Conservation (phyloP, 2,113 vertebrate species). For the Misgurnus anguillicaudatus region DNA sequence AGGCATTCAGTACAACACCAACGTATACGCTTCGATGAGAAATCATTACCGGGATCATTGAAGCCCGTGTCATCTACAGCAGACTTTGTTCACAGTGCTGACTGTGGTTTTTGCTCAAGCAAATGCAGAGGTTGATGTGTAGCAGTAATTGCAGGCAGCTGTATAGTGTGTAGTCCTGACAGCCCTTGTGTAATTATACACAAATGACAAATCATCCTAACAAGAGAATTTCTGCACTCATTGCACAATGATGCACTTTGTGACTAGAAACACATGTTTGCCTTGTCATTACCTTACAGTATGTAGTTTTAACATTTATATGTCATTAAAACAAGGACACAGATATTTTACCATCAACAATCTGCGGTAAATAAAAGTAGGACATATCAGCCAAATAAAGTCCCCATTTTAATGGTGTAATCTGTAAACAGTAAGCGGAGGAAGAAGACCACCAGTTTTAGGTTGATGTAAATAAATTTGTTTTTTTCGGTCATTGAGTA, state of each 20-base stretch:
- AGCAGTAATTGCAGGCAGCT: conserved; percentile 43
- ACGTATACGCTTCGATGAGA: no score
- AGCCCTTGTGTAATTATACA: conserved; percentile 42
- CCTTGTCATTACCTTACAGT: neutral
- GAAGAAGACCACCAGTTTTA: no score
- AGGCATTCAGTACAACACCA: neutral
- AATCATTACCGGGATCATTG: neutral
- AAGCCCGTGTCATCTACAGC: neutral
- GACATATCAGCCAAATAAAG: no score
- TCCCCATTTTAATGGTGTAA: no score
- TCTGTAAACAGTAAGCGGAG: no score
- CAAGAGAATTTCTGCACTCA: neutral
- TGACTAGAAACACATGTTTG: neutral
- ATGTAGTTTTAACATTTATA: neutral
- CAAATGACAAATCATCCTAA: conserved; percentile 36
- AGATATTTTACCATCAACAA: no score
- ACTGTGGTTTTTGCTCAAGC: conserved; percentile 14
- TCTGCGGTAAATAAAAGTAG: no score
- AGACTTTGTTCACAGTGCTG: conserved; percentile 12
- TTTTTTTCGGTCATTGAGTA: no score
- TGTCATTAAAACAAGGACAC: neutral
- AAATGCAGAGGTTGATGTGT: conserved; percentile 3
- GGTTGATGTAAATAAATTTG: no score
- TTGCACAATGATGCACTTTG: conserved; percentile 5
- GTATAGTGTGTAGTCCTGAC: conserved; percentile 5